These are phyloP conservation scores for Sminthopsis crassicaudata DNA, from an alignment of 2,113 vertebrate species.

Conservation along the genomic window DNA sequence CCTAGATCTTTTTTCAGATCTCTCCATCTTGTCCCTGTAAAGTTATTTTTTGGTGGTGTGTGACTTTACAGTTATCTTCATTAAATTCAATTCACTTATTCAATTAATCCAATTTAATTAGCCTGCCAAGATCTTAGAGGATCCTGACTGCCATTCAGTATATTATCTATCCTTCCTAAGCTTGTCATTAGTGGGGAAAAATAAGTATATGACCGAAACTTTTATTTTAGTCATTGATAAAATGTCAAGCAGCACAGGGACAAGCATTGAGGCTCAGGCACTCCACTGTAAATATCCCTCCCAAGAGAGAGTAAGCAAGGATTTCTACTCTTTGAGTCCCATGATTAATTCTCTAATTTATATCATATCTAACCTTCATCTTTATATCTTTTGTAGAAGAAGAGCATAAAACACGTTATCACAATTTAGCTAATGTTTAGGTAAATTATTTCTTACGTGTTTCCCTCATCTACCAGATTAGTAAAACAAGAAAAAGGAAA, in stretches of 20 bases:
- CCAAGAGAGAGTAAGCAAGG: neutral
- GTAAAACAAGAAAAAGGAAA: neutral
- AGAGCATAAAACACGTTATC: neutral
- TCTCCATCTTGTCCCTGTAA: neutral
- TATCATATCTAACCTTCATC: neutral
- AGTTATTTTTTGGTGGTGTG: neutral
- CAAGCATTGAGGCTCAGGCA: neutral
- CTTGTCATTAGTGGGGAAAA: neutral
- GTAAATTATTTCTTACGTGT: neutral
- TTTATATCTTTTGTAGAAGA: neutral
- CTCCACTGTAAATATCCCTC: neutral
- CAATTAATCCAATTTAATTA: neutral
- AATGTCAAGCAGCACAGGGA: neutral
- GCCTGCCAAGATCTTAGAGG: neutral
- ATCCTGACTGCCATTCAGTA: neutral
- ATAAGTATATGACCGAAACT: neutral
- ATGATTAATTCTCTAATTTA: neutral
- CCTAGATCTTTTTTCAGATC: neutral
- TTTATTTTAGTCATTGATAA: neutral
- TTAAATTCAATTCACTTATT: neutral
- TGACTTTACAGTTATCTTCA: neutral
- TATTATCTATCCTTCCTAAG: neutral
- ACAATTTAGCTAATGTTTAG: neutral
- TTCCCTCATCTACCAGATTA: neutral
- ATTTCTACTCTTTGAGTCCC: neutral